phyloP scores from a whole-genome alignment of 1,140 invertebrate species.

The Phymastichus coffea region DNA sequence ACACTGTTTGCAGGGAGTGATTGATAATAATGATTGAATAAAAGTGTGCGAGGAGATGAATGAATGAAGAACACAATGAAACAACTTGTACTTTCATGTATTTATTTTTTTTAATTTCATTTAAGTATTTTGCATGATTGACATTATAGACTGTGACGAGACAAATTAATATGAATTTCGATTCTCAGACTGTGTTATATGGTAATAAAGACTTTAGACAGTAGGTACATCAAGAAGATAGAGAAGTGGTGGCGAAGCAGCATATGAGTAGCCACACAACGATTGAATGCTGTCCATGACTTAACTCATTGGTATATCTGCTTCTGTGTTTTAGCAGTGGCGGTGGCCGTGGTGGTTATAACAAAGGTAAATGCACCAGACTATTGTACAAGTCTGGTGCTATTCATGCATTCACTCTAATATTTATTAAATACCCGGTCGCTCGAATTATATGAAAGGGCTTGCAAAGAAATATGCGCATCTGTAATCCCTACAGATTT shows the following conservation, averaged over 20 bases:
- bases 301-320: conserved; percentile 62
- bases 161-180: conserved; percentile 42
- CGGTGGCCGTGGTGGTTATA: conserved; percentile 82
- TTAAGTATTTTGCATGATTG: conserved; percentile 35
- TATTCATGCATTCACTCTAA: conserved; percentile 69
- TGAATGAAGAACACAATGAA: too few relatives aligned
- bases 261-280: conserved; percentile 65
- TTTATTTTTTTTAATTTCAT: conserved; percentile 29
- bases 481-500: conserved; percentile 17
- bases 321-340: conserved; percentile 81
- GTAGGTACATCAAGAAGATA: conserved; percentile 61
- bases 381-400: conserved; percentile 63
- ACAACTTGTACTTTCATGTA: too few relatives aligned
- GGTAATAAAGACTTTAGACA: conserved; percentile 61
- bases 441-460: conserved; percentile 57
- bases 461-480: conserved; percentile 39
- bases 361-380: conserved; percentile 82
- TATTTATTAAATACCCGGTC: conserved; percentile 58
- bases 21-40: too few relatives aligned
- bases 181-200: conserved; percentile 43
- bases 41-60: neutral
- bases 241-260: conserved; percentile 57
- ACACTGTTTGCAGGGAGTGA: too few relatives aligned
- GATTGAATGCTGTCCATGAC: conserved; percentile 64
- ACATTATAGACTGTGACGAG: conserved; percentile 49